Evolutionary conservation across 2,797 vertebrate species (phyloP).

Genomic region (Bovichtus variegatus): DNA sequence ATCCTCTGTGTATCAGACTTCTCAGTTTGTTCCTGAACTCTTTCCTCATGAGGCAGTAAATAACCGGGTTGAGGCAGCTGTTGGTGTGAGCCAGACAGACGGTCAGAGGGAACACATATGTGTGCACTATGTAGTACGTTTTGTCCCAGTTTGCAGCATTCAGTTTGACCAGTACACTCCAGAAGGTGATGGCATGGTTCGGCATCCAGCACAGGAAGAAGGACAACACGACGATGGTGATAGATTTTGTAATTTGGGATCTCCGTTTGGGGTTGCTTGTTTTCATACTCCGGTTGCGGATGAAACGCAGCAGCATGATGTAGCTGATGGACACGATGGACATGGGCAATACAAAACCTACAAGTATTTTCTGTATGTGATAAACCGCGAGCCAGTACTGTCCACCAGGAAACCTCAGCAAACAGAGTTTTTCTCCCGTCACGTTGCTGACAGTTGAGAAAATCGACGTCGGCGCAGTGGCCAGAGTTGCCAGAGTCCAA

Average conservation of each 20-base stretch:
- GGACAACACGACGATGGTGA: slow-evolving; percentile 82
- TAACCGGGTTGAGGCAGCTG: slow-evolving; percentile 86
- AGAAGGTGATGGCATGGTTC: slow-evolving; percentile 84
- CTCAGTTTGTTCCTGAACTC: slow-evolving; percentile 84
- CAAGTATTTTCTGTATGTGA: slow-evolving; percentile 86
- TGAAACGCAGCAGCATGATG: slow-evolving; percentile 80
- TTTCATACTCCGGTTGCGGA: slow-evolving; percentile 79
- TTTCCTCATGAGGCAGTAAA: slow-evolving; percentile 85
- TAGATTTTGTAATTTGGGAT: slow-evolving; percentile 81
- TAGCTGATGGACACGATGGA: slow-evolving; percentile 83
- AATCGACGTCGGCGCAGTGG: slow-evolving; percentile 82
- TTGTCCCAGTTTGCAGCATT: slow-evolving; percentile 82
- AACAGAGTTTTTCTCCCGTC: slow-evolving; percentile 84
- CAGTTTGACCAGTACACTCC: slow-evolving; percentile 87
- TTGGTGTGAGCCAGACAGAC: slow-evolving; percentile 87
- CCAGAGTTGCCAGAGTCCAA: slow-evolving; percentile 82
- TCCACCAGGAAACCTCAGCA: slow-evolving; percentile 83
- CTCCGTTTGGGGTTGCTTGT: slow-evolving; percentile 73
- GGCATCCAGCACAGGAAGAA: slow-evolving; percentile 87
- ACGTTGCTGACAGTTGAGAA: slow-evolving; percentile 84
- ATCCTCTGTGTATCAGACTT: slow-evolving; percentile 66
- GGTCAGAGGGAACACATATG: slow-evolving; percentile 85
- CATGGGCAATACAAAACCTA: slow-evolving; percentile 85
- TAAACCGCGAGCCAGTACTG: slow-evolving; percentile 86
- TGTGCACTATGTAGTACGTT: slow-evolving; percentile 84